Evolutionary conservation across 64 coral and sea anemone genomes (phyloP).

Genomic region (Platygyra sinensis): DNA sequence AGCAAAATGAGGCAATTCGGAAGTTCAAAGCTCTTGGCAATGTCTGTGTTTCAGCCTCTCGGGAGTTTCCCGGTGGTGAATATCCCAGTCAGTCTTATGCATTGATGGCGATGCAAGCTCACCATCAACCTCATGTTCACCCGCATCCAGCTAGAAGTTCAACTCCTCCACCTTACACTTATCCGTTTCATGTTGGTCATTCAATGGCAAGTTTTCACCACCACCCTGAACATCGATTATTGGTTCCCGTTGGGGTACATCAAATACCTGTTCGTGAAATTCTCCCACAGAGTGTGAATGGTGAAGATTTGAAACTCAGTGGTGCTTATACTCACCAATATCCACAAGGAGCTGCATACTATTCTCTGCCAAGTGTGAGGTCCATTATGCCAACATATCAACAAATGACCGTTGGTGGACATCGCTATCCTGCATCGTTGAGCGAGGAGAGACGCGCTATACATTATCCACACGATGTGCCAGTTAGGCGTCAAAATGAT

Average conservation of each 20-base stretch:
- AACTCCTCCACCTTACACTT: constrained; percentile 47
- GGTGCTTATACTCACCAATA: constrained; percentile 42
- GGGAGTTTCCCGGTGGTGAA: constrained; percentile 62
- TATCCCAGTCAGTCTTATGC: constrained; percentile 53
- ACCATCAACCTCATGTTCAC: constrained; percentile 56
- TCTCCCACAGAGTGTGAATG: constrained; percentile 48
- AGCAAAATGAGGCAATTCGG: constrained; percentile 83
- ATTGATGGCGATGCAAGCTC: constrained; percentile 44
- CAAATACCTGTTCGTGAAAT: constrained; percentile 26
- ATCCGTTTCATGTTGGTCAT: constrained; percentile 66
- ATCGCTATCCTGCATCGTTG: constrained; percentile 12
- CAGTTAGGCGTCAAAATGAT: constrained; percentile 17
- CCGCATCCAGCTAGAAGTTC: constrained; percentile 50
- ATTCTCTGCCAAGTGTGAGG: not conserved
- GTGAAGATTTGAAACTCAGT: constrained; percentile 40
- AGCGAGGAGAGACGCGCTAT: not conserved
- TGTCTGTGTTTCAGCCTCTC: constrained; percentile 49
- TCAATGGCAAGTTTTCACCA: constrained; percentile 26
- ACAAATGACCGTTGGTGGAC: constrained; percentile 7
- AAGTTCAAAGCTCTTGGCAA: constrained; percentile 65
- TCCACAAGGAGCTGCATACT: constrained; percentile 33
- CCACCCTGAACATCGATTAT: constrained; percentile 54
- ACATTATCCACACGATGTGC: not conserved
- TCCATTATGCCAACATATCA: constrained; percentile 26
- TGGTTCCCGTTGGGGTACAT: constrained; percentile 32